Conservation (phyloP, 2,888 invertebrate species). For the Pantelozetes paolii region DNA sequence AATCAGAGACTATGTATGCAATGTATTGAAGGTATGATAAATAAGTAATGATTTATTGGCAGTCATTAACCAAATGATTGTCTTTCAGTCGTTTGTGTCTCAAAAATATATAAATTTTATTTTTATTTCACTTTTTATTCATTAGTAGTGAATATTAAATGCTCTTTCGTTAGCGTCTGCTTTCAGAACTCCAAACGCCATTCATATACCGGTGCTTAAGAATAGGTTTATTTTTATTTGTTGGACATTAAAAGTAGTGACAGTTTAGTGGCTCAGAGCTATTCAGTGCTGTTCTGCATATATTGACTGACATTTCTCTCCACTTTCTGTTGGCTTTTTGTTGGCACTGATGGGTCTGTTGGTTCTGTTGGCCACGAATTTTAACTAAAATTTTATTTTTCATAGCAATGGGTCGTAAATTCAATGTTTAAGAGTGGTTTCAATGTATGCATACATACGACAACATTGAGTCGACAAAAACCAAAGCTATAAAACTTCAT, state of each 20-base stretch:
- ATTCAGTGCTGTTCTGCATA: constrained; percentile 12
- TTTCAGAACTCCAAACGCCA: not conserved
- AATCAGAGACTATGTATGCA: too few relatives aligned
- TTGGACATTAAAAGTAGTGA: not conserved
- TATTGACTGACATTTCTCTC: not conserved
- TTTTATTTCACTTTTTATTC: too few relatives aligned
- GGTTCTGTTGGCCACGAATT: constrained; percentile 4
- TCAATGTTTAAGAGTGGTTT: constrained; percentile 1
- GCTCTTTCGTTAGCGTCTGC: not conserved
- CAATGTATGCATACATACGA: not conserved
- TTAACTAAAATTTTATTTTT: not conserved
- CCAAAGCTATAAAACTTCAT: constrained; percentile 21
- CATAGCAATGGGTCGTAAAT: constrained; percentile 25
- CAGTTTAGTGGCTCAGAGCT: constrained; percentile 9
- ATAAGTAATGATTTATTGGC: too few relatives aligned
- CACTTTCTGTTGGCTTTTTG: not conserved
- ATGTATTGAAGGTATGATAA: too few relatives aligned
- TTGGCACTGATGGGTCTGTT: too few relatives aligned
- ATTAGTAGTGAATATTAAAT: too few relatives aligned
- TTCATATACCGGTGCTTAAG: not conserved
- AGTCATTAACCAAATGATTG: too few relatives aligned
- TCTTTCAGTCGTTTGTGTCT: too few relatives aligned
- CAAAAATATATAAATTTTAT: too few relatives aligned
- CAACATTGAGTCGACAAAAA: not conserved
- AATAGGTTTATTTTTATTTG: not conserved